Evolutionary conservation across 2,888 invertebrate species (phyloP).

Genomic region (Aethes cnicana): DNA sequence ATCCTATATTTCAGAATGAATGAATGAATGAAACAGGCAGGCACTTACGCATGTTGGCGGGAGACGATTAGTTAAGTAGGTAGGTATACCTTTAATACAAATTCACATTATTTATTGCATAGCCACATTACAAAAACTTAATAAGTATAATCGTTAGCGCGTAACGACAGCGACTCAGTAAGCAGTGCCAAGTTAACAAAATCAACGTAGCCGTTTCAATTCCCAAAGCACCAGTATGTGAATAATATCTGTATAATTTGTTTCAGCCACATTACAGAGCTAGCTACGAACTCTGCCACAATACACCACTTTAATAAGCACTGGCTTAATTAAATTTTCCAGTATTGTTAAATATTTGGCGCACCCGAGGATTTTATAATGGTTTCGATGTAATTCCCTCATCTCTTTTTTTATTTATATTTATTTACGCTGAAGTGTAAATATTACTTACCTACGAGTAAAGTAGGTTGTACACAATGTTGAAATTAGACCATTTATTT

Average conservation of each 20-base stretch:
- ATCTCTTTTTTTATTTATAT: slow-evolving; percentile 39
- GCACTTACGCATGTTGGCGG: too few relatives aligned
- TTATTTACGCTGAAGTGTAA: slow-evolving; percentile 10
- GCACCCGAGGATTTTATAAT: slow-evolving; percentile 45
- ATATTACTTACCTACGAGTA: slow-evolving; percentile 1
- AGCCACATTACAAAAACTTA: too few relatives aligned
- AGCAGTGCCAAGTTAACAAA: slow-evolving; percentile 20
- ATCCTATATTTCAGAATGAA: too few relatives aligned
- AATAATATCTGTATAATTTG: slow-evolving; percentile 42
- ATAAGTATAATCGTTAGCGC: too few relatives aligned
- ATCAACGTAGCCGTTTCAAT: slow-evolving; percentile 22
- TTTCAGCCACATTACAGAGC: slow-evolving; percentile 39
- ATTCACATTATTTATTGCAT: too few relatives aligned
- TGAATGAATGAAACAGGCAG: too few relatives aligned
- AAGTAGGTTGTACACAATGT: too few relatives aligned
- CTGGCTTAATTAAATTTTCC: slow-evolving; percentile 54
- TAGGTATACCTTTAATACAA: too few relatives aligned
- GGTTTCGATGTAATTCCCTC: slow-evolving; percentile 42
- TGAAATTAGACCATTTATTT: too few relatives aligned
- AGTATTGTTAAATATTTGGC: slow-evolving; percentile 50
- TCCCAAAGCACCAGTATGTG: slow-evolving; percentile 36
- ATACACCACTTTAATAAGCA: slow-evolving; percentile 54
- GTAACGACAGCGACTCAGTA: too few relatives aligned
- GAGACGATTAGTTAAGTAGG: too few relatives aligned
- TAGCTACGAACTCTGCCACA: slow-evolving; percentile 39